Conservation (phyloP, 2,113 vertebrate species). For the Perca fluviatilis region DNA sequence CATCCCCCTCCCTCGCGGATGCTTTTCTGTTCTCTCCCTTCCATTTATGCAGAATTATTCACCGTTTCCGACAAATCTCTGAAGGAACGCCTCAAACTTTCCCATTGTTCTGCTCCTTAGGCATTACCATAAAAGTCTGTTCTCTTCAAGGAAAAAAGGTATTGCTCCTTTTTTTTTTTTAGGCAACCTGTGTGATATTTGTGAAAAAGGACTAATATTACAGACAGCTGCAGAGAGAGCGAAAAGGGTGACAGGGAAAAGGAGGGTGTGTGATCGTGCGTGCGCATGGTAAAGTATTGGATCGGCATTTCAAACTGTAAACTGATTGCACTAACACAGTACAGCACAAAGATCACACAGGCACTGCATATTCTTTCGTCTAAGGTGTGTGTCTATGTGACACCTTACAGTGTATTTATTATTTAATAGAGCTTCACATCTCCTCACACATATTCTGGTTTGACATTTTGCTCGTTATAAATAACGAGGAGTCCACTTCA, state of each 20-base stretch:
- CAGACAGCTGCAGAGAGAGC: conserved; percentile 28
- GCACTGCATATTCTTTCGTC: conserved; percentile 9
- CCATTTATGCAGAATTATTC: conserved; percentile 80
- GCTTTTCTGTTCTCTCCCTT: conserved; percentile 61
- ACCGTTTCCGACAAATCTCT: conserved; percentile 70
- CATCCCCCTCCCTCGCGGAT: conserved; percentile 58
- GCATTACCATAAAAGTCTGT: conserved; percentile 71
- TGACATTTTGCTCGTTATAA: conserved; percentile 50
- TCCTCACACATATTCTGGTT: conserved; percentile 8
- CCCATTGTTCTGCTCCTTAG: conserved; percentile 71
- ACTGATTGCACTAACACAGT: conserved; percentile 42
- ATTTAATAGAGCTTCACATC: conserved; percentile 38
- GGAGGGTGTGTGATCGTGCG: conserved; percentile 7
- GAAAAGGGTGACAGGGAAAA: background rate
- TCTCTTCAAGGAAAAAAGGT: conserved; percentile 49
- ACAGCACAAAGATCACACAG: conserved; percentile 27
- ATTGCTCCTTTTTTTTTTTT: conserved; percentile 29
- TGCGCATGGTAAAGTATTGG: conserved; percentile 7
- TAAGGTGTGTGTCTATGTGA: conserved; percentile 13
- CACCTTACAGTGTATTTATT: conserved; percentile 35
- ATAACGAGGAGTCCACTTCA: conserved; percentile 36
- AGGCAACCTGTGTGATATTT: conserved; percentile 61
- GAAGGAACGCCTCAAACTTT: conserved; percentile 68
- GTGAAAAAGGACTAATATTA: conserved; percentile 51
- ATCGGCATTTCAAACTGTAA: conserved; percentile 63